phyloP scores from a whole-genome alignment of 2,888 invertebrate genomes.

The Tetranychus piercei region DNA sequence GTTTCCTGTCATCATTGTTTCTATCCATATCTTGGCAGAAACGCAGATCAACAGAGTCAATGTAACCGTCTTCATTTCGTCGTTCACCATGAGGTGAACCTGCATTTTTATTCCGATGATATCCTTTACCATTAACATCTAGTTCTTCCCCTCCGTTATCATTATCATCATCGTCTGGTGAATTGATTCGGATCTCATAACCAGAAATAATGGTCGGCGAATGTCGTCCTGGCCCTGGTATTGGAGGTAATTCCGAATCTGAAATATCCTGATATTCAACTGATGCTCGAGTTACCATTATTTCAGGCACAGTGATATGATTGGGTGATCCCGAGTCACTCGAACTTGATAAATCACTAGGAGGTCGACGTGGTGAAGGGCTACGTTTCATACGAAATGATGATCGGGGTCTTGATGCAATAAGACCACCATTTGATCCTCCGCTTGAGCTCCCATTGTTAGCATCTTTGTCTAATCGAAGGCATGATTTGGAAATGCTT shows the following conservation, averaged over 20 bases:
- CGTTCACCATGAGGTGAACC: not conserved
- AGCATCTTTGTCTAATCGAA: slow-evolving; percentile 1
- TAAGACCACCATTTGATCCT: not conserved
- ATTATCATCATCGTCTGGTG: not conserved
- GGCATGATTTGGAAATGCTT: slow-evolving; percentile 1
- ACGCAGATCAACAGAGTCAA: not conserved
- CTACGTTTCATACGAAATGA: not conserved
- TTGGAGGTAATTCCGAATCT: slow-evolving; percentile 8
- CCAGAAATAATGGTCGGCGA: slow-evolving; percentile 4
- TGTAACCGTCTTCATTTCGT: not conserved
- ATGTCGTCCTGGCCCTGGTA: slow-evolving; percentile 7
- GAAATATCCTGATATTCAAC: slow-evolving; percentile 12
- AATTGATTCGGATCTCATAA: not conserved
- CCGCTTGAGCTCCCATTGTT: slow-evolving; percentile 7
- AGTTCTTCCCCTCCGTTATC: not conserved
- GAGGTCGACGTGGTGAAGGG: not conserved
- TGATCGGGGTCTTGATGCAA: not conserved
- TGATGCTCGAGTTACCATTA: slow-evolving; percentile 14
- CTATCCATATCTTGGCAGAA: not conserved
- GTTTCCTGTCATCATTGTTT: not conserved
- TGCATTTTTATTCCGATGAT: not conserved
- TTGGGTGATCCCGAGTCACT: slow-evolving; percentile 12
- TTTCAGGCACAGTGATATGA: slow-evolving; percentile 14
- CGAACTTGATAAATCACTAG: slow-evolving; percentile 5
- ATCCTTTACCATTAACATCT: not conserved